Base-by-base conservation (phyloP, 2,888 invertebrate genomes). In the Netelia melanura region DNA sequence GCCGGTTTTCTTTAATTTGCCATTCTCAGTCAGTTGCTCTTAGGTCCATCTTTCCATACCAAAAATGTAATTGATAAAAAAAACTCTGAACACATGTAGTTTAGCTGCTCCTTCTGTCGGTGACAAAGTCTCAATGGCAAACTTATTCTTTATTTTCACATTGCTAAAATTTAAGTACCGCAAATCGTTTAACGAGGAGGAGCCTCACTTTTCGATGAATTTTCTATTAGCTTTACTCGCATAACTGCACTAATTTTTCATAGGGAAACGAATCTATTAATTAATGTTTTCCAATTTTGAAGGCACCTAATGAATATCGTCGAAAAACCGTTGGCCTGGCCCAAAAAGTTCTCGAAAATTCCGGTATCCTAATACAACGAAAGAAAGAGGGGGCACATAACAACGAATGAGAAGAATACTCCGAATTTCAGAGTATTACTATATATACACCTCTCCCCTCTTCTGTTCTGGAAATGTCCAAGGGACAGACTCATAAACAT, bases 21-120 rank as follows among this genome's bases (percentile, higher is more conserved):
- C 87, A 88, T 10, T 86, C 86, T 84, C 86, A 88, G 81, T 86
- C 81, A n/a, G 80, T 85, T 83, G 86, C 81, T 83, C 84, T 80
- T 21, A 86, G 38, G 85, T 84, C 44, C 1, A 62, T 62, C 17
- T 86, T 86, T n/a, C 87, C 88, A 75, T 87, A 56, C 88, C 87
- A 89, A 9, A 70, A 72, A 75, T 89, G 88, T 21, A 89, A 43
- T 78, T 89, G 88, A 83, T 86, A 17, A 17, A 88, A 68, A 80
- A 89, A 86, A 38, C 64, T 64, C 64, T 25, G n/a, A 64, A 64
- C 5, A 38, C 64, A 14, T 64, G 64, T 14, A 38, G 64, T 14
- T 64, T 64, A 10, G 64, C 64, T 65, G 65, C 43, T 65, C 65
- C 43, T 44, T 65, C 43, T 43, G 65, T 43, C 43, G 65, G 65